phyloP scores from a whole-genome alignment of 2,888 invertebrate species.

The Allophyes oxyacanthae region DNA sequence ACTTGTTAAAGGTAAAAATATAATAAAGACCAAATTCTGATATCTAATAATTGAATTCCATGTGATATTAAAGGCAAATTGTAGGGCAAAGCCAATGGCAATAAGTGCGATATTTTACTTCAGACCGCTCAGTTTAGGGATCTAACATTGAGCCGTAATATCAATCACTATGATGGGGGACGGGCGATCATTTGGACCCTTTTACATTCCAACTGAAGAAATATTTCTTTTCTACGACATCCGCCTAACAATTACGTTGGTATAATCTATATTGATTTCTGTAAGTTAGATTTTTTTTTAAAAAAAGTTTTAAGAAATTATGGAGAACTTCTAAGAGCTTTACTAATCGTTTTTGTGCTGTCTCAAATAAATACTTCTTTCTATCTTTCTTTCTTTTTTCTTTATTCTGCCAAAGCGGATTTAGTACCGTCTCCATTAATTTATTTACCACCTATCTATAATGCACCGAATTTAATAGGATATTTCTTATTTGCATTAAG shows the following conservation, averaged over 20 bases:
- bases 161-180: constrained; percentile 55
- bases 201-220: constrained; percentile 44
- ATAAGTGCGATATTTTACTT: constrained; percentile 42
- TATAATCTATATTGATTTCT: constrained; percentile 41
- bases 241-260: constrained; percentile 48
- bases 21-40: constrained; percentile 3
- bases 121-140: constrained; percentile 31
- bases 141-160: constrained; percentile 41
- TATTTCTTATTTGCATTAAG: too few relatives aligned
- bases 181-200: constrained; percentile 54
- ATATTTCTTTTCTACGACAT: constrained; percentile 54
- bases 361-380: too few relatives aligned
- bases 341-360: too few relatives aligned
- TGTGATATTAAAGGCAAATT: constrained; percentile 15
- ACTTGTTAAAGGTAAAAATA: not conserved
- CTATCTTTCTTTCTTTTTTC: too few relatives aligned
- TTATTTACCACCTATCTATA: too few relatives aligned
- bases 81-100: constrained; percentile 13
- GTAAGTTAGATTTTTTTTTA: constrained; percentile 32
- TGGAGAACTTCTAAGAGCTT: not conserved
- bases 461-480: too few relatives aligned
- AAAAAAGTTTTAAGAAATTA: not conserved
- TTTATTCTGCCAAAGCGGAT: too few relatives aligned
- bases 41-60: constrained; percentile 14
- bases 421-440: too few relatives aligned